These are phyloP conservation scores for Aulostomus chinensis DNA, from an alignment of 2,797 vertebrate species.

Conservation along the genomic window DNA sequence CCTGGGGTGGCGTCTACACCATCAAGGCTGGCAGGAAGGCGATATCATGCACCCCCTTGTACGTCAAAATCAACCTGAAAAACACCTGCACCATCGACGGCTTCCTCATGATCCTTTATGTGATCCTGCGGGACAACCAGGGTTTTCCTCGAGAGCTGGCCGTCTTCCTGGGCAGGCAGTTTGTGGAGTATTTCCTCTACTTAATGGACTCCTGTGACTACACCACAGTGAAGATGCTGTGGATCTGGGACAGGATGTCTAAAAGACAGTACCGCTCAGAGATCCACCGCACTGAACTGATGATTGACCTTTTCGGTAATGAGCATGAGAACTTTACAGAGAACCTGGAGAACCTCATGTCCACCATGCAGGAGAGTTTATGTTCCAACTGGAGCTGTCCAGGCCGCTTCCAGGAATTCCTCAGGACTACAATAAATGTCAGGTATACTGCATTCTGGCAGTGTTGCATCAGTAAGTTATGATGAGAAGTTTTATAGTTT, in stretches of 20 bases:
- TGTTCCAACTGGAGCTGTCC: slow-evolving; percentile 86
- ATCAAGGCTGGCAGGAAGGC: slow-evolving; percentile 89
- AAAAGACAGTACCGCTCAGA: slow-evolving; percentile 88
- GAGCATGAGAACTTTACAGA: slow-evolving; percentile 92
- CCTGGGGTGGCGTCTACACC: slow-evolving; percentile 90
- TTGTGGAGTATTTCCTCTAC: slow-evolving; percentile 88
- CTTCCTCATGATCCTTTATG: slow-evolving; percentile 91
- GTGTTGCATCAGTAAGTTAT: too few species aligned
- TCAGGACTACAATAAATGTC: slow-evolving; percentile 84
- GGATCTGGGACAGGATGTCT: slow-evolving; percentile 93
- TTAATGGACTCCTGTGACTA: slow-evolving; percentile 92
- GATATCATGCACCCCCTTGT: slow-evolving; percentile 88
- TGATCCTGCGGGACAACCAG: slow-evolving; percentile 89
- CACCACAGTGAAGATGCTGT: slow-evolving; percentile 90
- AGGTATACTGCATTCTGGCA: slow-evolving; percentile 79
- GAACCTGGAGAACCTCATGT: slow-evolving; percentile 90
- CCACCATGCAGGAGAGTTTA: slow-evolving; percentile 87
- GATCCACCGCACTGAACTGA: slow-evolving; percentile 83
- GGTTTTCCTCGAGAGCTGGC: slow-evolving; percentile 85
- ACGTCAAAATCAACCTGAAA: slow-evolving; percentile 88
- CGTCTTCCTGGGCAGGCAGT: slow-evolving; percentile 86
- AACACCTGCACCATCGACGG: slow-evolving; percentile 94
- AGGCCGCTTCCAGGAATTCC: slow-evolving; percentile 80
- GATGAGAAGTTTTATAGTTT: neutral
- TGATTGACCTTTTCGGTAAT: slow-evolving; percentile 92